Conservation (phyloP, 37 sponge, comb jelly and placozoan genomes). For the Ianthella basta region DNA sequence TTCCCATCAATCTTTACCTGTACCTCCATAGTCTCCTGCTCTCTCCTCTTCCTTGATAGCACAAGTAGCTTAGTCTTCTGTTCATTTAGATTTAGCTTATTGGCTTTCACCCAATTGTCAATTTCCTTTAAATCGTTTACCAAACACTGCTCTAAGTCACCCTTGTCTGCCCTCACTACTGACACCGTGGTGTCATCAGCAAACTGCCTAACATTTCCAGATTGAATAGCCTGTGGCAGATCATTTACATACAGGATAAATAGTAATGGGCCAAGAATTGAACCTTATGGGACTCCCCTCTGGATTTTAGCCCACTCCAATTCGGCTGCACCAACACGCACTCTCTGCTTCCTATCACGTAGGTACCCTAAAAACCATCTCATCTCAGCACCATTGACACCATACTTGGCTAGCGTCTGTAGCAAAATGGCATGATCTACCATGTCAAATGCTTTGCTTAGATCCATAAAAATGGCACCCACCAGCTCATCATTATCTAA, state of each 20-base stretch:
- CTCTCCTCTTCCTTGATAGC: neutral
- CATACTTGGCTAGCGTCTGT: neutral
- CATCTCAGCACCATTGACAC: neutral
- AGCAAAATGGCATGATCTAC: constrained; percentile 9
- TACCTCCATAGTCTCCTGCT: neutral
- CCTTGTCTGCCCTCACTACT: neutral
- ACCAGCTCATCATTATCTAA: neutral
- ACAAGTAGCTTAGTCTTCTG: neutral
- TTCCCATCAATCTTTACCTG: neutral
- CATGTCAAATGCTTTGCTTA: constrained; percentile 35
- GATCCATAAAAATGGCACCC: constrained; percentile 15
- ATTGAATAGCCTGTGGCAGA: constrained; percentile 3
- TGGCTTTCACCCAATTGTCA: neutral
- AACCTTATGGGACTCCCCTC: constrained; percentile 45
- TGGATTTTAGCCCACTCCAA: constrained; percentile 21
- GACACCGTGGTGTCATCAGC: constrained; percentile 33
- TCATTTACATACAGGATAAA: constrained; percentile 44
- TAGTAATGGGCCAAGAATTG: constrained; percentile 43
- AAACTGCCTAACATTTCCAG: neutral
- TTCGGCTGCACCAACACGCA: neutral
- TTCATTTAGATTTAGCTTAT: neutral
- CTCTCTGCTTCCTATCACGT: neutral
- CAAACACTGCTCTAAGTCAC: neutral
- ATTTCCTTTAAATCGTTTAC: neutral
- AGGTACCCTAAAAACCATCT: constrained; percentile 23